A percentile compares a stretch with the other conserved stretches of the same genome.
These are phyloP conservation scores for Nasonia vitripennis DNA, from an alignment of 1,140 invertebrate species.

Conservation along the genomic window DNA sequence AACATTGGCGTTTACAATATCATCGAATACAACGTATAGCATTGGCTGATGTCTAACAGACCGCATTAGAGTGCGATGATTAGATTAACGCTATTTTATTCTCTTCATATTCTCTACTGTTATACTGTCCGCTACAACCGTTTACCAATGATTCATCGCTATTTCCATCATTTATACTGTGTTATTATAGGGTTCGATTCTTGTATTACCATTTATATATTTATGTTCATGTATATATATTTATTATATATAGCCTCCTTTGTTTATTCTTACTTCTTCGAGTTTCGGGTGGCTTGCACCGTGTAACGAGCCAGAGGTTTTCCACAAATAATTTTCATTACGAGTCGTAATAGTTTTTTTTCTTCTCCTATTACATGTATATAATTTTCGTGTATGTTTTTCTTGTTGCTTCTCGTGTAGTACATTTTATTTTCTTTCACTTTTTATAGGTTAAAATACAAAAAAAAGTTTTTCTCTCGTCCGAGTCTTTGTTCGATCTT, in stretches of 20 bases:
- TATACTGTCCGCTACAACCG: slow-evolving; percentile 28
- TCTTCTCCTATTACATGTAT: slow-evolving; percentile 1
- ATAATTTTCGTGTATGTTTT: slow-evolving; percentile 8
- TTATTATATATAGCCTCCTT: slow-evolving; percentile 37
- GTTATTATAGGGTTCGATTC: slow-evolving; percentile 34
- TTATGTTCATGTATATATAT: slow-evolving; percentile 26
- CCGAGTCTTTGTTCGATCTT: slow-evolving; percentile 43
- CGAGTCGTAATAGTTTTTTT: neutral
- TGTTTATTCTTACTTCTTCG: slow-evolving; percentile 6
- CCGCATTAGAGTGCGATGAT: neutral
- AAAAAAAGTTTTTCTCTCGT: slow-evolving; percentile 24
- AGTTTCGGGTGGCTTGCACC: slow-evolving; percentile 34
- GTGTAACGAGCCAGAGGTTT: slow-evolving; percentile 15
- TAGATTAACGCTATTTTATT: slow-evolving; percentile 31
- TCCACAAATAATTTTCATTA: slow-evolving; percentile 12
- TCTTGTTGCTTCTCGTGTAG: neutral
- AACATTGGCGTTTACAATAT: slow-evolving; percentile 29
- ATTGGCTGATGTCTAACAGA: slow-evolving; percentile 15
- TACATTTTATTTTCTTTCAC: slow-evolving; percentile 13
- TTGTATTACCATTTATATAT: slow-evolving; percentile 38
- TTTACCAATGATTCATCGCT: slow-evolving; percentile 35
- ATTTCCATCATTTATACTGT: slow-evolving; percentile 40
- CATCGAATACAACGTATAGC: slow-evolving; percentile 15
- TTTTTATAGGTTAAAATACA: slow-evolving; percentile 22
- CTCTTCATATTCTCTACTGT: neutral